Conservation (phyloP, 1,140 invertebrate genomes). For the Diachasma alloeum region DNA sequence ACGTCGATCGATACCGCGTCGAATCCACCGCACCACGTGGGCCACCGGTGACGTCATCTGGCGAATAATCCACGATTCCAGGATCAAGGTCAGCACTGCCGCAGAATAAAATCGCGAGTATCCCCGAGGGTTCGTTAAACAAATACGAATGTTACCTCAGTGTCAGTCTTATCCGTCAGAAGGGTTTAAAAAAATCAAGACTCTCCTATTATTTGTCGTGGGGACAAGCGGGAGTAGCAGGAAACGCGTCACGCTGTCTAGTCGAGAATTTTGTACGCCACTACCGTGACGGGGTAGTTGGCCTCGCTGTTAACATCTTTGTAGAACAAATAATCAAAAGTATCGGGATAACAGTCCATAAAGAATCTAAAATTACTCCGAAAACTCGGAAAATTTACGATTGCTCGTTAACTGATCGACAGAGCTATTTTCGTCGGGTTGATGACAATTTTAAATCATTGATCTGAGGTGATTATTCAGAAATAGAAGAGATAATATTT, state of each 20-base stretch:
- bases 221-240: not conserved
- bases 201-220: not conserved
- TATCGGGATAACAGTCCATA: not conserved
- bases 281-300: not conserved
- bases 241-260: slow-evolving; percentile 12
- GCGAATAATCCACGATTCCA: not conserved
- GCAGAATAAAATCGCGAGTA: not conserved
- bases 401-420: too few species aligned
- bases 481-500: too few species aligned
- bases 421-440: too few species aligned
- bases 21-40: not conserved
- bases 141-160: too few species aligned
- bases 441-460: too few species aligned
- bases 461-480: too few species aligned
- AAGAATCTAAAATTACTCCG: too few species aligned
- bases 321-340: not conserved
- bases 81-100: not conserved
- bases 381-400: too few species aligned
- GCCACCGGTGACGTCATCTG: not conserved
- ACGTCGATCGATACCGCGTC: not conserved
- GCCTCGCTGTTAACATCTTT: not conserved
- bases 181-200: not conserved
- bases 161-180: too few species aligned
- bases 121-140: too few species aligned
- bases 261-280: not conserved